Percentiles rank a stretch among this genome's conserved stretches.
Conservation (phyloP, 2,797 vertebrate genomes). For the Buceros bicornis region DNA sequence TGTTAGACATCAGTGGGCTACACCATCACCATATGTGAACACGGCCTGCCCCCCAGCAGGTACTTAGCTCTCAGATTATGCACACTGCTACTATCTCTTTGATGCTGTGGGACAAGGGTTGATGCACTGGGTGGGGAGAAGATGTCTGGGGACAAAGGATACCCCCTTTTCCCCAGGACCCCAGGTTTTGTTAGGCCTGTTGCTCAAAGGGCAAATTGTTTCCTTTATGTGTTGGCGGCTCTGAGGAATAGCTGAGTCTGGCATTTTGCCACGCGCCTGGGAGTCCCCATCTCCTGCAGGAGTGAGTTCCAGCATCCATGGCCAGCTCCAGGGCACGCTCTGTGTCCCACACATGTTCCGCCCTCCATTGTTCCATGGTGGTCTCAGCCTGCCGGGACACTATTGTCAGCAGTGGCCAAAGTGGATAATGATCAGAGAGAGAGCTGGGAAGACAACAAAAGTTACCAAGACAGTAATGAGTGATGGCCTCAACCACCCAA, state of each 20-base stretch:
- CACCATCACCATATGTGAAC: background rate
- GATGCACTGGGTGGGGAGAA: background rate
- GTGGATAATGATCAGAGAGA: background rate
- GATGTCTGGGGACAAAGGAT: background rate
- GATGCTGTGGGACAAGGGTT: background rate
- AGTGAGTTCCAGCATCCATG: background rate
- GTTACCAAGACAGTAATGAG: background rate
- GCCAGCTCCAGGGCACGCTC: background rate
- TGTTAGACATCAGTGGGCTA: background rate
- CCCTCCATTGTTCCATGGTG: background rate
- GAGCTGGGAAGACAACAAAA: slow-evolving; percentile 28
- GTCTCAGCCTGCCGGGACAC: background rate
- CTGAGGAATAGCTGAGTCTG: background rate
- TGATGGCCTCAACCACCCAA: slow-evolving; percentile 19
- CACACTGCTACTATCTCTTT: background rate
- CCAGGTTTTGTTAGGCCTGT: background rate
- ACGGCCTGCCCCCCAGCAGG: fast-evolving
- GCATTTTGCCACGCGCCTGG: background rate
- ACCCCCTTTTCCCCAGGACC: background rate
- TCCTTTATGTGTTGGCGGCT: background rate
- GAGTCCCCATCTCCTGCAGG: background rate
- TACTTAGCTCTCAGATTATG: background rate
- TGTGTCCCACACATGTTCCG: background rate
- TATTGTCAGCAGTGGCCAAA: background rate
- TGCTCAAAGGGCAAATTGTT: background rate